These are phyloP conservation scores for Anguilla rostrata DNA, from an alignment of 2,113 vertebrate genomes.

Conservation along the genomic window DNA sequence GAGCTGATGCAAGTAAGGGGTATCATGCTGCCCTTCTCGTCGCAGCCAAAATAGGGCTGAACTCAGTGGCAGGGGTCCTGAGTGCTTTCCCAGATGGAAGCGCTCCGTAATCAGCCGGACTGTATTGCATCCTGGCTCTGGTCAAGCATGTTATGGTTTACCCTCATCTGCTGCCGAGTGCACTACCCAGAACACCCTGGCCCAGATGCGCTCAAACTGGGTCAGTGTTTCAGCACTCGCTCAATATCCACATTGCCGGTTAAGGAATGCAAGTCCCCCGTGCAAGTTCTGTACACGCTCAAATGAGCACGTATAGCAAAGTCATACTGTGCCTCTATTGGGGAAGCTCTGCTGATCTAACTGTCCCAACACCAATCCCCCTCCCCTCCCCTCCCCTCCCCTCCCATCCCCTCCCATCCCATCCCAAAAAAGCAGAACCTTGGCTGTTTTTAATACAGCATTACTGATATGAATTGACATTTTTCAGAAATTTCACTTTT, in stretches of 20 bases:
- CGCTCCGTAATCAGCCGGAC: constrained; percentile 28
- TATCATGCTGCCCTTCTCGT: background rate
- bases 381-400: too few species aligned
- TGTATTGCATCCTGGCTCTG: constrained; percentile 19
- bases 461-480: too few species aligned
- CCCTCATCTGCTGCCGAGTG: background rate
- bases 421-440: too few species aligned
- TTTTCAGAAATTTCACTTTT: too few species aligned
- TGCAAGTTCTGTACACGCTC: background rate
- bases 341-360: too few species aligned
- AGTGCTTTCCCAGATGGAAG: constrained; percentile 44
- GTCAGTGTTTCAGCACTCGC: background rate
- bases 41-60: constrained; percentile 31
- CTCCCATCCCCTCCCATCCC: too few species aligned
- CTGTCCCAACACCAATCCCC: too few species aligned
- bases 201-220: background rate
- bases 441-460: too few species aligned
- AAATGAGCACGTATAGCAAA: background rate
- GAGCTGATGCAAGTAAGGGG: constrained; percentile 22
- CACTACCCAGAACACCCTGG: background rate
- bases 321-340: too few species aligned
- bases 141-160: constrained; percentile 34
- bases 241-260: background rate
- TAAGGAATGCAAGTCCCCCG: background rate
- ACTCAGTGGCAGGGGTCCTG: background rate